Percentiles rank a stretch among this genome's conserved stretches.
Evolutionary conservation across 1,140 invertebrate genomes (phyloP).

Genomic region (Lordiphosa clarofinis): DNA sequence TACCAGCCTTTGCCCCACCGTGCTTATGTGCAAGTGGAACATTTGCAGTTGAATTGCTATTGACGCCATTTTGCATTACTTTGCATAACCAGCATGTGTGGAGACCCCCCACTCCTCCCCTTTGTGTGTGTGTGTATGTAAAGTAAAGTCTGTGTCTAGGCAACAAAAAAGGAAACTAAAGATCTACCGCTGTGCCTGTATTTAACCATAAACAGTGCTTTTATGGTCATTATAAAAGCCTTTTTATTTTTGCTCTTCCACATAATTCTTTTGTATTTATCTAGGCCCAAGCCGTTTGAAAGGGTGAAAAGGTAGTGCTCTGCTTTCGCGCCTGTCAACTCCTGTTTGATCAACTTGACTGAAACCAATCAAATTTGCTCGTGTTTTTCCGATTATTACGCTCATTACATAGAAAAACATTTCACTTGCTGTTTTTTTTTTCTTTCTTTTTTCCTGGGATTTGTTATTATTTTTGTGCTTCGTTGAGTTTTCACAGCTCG

Average conservation of each 20-base stretch:
- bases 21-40: conserved; percentile 40
- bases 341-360: conserved; percentile 19
- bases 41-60: conserved; percentile 67
- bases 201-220: conserved; percentile 70
- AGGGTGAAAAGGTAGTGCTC: not conserved
- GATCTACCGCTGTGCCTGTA: conserved; percentile 48
- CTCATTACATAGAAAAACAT: conserved; percentile 72
- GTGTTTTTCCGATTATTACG: conserved; percentile 71
- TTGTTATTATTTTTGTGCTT: conserved; percentile 76
- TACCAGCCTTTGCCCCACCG: conserved; percentile 8
- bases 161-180: conserved; percentile 7
- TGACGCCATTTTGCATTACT: conserved; percentile 71
- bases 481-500: conserved; percentile 65
- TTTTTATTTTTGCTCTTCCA: conserved; percentile 19
- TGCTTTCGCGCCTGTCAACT: conserved; percentile 18
- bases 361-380: conserved; percentile 32
- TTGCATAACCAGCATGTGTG: conserved; percentile 57
- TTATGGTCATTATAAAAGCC: conserved; percentile 60
- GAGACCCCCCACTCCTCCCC: not conserved
- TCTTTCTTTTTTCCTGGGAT: conserved; percentile 38
- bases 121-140: conserved; percentile 12
- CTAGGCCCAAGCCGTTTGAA: conserved; percentile 14
- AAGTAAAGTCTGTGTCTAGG: conserved; percentile 21
- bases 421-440: conserved; percentile 44
- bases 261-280: conserved; percentile 61